phyloP scores from a whole-genome alignment of 2,113 vertebrate species.

The Vulpes vulpes region DNA sequence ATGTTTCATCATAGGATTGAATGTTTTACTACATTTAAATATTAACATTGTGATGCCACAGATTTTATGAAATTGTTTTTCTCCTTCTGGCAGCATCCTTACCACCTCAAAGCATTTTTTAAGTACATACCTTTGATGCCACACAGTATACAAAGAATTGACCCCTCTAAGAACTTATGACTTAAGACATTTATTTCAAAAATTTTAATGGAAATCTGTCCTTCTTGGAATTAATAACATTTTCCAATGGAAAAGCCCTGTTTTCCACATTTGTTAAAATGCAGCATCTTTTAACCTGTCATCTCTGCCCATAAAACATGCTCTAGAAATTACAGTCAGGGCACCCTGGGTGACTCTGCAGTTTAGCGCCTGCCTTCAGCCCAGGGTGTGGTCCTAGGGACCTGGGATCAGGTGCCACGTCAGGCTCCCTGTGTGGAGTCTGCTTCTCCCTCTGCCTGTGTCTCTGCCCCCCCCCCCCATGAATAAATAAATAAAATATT shows the following conservation, averaged over 20 bases:
- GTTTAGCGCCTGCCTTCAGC: too few relatives aligned
- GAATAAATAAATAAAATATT: too few relatives aligned
- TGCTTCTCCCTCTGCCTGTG: too few relatives aligned
- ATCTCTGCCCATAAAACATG: slow-evolving; percentile 56
- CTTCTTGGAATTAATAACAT: slow-evolving; percentile 43
- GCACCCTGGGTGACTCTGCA: too few relatives aligned
- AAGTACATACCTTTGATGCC: not conserved
- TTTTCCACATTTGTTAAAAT: slow-evolving; percentile 57
- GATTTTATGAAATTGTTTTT: slow-evolving; percentile 1
- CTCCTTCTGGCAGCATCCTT: not conserved
- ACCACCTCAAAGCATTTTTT: not conserved
- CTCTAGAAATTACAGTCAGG: slow-evolving; percentile 64
- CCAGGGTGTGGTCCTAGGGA: too few relatives aligned
- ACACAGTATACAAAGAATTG: not conserved
- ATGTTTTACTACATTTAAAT: slow-evolving; percentile 38
- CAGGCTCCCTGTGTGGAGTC: too few relatives aligned
- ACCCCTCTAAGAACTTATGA: not conserved
- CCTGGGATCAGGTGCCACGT: too few relatives aligned
- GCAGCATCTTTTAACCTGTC: slow-evolving; percentile 54
- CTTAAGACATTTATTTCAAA: slow-evolving; percentile 32
- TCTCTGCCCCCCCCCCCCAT: too few relatives aligned
- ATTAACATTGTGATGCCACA: not conserved
- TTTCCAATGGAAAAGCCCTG: slow-evolving; percentile 66
- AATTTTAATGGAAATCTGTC: slow-evolving; percentile 49
- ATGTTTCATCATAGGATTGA: slow-evolving; percentile 7